phyloP scores from a whole-genome alignment of 2,797 vertebrate genomes.

The Carcharodon carcharias region DNA sequence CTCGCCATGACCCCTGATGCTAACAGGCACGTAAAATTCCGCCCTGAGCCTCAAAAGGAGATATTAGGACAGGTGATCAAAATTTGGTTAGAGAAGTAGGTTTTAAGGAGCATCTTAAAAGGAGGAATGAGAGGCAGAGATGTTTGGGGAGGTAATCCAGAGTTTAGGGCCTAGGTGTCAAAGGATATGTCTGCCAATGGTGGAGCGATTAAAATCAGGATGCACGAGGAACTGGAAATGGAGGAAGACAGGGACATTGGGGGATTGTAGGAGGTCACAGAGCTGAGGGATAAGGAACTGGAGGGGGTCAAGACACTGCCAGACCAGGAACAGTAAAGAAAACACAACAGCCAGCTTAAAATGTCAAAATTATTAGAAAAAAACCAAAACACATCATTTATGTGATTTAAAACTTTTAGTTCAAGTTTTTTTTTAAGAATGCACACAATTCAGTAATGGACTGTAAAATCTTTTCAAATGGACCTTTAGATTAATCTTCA shows the following conservation, averaged over 20 bases:
- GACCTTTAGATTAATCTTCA: not conserved
- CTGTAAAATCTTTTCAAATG: not conserved
- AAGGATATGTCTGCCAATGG: not conserved
- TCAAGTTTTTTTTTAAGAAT: not conserved
- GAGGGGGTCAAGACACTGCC: not conserved
- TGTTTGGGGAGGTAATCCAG: not conserved
- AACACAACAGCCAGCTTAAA: not conserved
- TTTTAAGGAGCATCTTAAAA: not conserved
- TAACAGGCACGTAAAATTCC: not conserved
- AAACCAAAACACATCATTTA: not conserved
- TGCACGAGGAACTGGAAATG: not conserved
- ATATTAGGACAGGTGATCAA: not conserved
- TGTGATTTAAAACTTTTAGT: not conserved
- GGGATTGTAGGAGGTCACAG: not conserved
- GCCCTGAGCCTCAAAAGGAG: not conserved
- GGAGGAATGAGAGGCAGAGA: not conserved
- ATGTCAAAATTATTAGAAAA: slow-evolving; percentile 8
- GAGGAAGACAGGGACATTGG: not conserved
- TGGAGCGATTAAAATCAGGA: not conserved
- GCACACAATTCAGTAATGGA: not conserved
- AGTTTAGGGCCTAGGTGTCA: not conserved
- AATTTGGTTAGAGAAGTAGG: not conserved
- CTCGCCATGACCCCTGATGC: no score
- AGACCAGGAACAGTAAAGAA: not conserved
- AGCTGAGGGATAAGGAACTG: no score